Percentiles rank a stretch among this genome's conserved stretches.
Evolutionary conservation across 2,113 vertebrate genomes (phyloP).

Genomic region (Cnemophilus loriae): DNA sequence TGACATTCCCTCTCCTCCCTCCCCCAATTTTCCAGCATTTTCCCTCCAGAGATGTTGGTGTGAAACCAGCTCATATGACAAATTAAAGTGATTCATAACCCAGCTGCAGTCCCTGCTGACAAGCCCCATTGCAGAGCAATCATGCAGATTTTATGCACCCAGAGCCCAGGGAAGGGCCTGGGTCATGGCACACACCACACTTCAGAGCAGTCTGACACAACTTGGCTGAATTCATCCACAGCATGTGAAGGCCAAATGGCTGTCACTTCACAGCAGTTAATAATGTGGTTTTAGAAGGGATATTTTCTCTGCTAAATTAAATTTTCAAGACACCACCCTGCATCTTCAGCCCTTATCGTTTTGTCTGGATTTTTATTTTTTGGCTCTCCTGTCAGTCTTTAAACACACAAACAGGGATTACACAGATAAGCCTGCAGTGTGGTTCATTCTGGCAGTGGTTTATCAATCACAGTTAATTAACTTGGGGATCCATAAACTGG

Average conservation of each 20-base stretch:
- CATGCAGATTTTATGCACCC: not conserved
- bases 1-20: not conserved
- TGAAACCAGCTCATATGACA: conserved; percentile 32
- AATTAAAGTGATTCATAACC: conserved; percentile 38
- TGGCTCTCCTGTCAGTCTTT: not conserved
- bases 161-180: not conserved
- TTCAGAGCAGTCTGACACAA: not conserved
- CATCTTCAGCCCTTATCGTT: conserved; percentile 16
- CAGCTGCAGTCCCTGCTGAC: conserved; percentile 27
- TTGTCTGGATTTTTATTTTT: not conserved
- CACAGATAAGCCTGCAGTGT: not conserved
- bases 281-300: not conserved
- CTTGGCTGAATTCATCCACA: not conserved
- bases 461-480: not conserved
- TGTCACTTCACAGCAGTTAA: conserved; percentile 9
- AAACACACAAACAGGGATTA: not conserved
- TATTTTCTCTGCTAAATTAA: conserved; percentile 1
- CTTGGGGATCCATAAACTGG: not conserved
- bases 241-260: not conserved
- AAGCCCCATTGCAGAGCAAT: not conserved
- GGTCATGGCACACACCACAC: not conserved
- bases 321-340: conserved; percentile 3
- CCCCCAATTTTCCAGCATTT: not conserved
- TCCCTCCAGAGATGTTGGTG: conserved; percentile 15
- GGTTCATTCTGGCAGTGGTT: not conserved